Base-by-base conservation (phyloP, 2,797 vertebrate genomes). In the Hippoglossus hippoglossus region DNA sequence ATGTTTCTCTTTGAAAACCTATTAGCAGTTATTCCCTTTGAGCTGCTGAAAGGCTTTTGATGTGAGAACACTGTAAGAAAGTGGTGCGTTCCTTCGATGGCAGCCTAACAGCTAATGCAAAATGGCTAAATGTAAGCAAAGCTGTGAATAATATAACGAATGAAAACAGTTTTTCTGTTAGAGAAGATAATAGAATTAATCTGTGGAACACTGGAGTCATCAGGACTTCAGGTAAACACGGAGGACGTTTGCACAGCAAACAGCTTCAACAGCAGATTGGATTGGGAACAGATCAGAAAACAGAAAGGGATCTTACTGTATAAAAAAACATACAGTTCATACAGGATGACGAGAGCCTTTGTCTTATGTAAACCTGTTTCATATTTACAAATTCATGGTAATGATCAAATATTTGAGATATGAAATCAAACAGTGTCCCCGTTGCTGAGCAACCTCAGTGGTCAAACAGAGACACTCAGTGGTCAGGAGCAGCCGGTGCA, bases 391-490 rank as follows among this genome's bases (percentile, higher is more conserved):
- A 34, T 34, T 11, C 10, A 34, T 34, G 31, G 31, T 34, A 9
- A 8, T 39, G 36, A 39, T 4, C 36, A 39, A 4, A 39, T 13
- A 39, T 39, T 12, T 39, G 11, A 39, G 36, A 46, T 18, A 46
- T 19, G 16, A 5, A 46, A 19, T 46, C 18, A 19, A 8, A n/a
- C n/a, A 21, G 25, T 22, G 1, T 44, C 18, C 49, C 24, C 26
- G 3, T 4, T 13, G 44, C n/a, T 15, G 12, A 56, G 46, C 21
- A 53, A 22, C 5, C 60, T 62, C 39, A 19, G 15, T 75, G 66
- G 74, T 88, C 74, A 86, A 82, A 90, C 80, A 89, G 90, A 91
- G 88, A 84, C 88, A 85, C 77, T 84, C 81, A 75, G 86, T 93
- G 90, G 86, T 26, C 36, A 57, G 16, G 1, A 36, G 11, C 2